Evolutionary conservation across 2,113 vertebrate genomes (phyloP), one percentile per base, ranked within the genome.

Genomic region (Penelope pileata): DNA sequence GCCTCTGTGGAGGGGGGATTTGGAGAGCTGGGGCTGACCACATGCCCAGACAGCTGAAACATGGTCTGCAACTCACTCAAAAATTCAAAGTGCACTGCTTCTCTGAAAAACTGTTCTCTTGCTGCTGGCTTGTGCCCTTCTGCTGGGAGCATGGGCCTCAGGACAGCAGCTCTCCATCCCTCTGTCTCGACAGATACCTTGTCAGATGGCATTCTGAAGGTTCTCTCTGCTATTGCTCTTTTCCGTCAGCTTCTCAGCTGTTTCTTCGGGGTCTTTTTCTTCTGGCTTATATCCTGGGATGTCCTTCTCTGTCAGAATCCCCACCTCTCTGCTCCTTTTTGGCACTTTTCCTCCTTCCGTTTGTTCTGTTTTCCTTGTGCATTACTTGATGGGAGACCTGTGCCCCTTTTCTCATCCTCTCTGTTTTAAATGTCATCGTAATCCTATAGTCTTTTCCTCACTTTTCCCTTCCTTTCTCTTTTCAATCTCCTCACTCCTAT

Each of bases 311-410:
- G 40, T 83, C 23, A 36, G 62, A 73, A 80, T 63, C 9, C 32
- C 8, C 63, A 5, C 17, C 66, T 12, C 88, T 67, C 26, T 85
- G 22, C 29, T 83, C 48, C 19, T 72, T 83, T 63, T 80, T 60
- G 26, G 59, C 40, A 30, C 68, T 54, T 82, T 19, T 45, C 43
- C 29, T 75, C 27, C 26, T 83, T 63, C 16, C 62, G n/a, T 40
- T 48, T 58, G 30, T 17, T 2, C 4, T 19, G 8, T 12, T 18
- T 6, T 36, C 17, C 66, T 45, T n/a, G 8, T 2, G 0, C 13
- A 11, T 81, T 77, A 60, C 36, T 91, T 82, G 50, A 63, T 42
- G 18, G 5, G 7, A 66, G 16, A 24, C 63, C 40, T 60, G 62
- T 68, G 34, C 29, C 17, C 32, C 51, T 32, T 93, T 94, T 63